These are phyloP conservation scores for Drosophila miranda DNA, from an alignment of 1,140 invertebrate species.

Conservation along the genomic window DNA sequence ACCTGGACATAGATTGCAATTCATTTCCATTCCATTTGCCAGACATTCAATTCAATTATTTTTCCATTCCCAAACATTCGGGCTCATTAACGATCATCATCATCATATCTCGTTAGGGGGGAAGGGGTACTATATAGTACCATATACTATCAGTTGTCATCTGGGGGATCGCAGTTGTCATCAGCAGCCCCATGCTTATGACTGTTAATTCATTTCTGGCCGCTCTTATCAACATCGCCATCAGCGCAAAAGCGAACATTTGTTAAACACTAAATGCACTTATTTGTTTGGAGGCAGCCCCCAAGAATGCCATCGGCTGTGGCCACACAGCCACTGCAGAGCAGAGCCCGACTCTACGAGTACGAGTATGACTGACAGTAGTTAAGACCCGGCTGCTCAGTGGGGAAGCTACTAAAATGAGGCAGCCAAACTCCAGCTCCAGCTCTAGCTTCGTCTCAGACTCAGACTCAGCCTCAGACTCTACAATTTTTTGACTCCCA, in stretches of 20 bases:
- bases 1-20: conserved; percentile 47
- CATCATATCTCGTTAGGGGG: conserved; percentile 20
- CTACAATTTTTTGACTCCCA: conserved; percentile 64
- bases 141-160: conserved; percentile 47
- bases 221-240: conserved; percentile 75
- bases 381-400: conserved; percentile 57
- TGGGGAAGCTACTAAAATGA: conserved; percentile 79
- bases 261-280: conserved; percentile 82
- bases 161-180: conserved; percentile 54
- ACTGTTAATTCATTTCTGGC: conserved; percentile 68
- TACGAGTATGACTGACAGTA: conserved; percentile 58
- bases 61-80: conserved; percentile 23
- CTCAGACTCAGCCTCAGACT: conserved; percentile 20
- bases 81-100: conserved; percentile 32
- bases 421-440: conserved; percentile 39
- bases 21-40: conserved; percentile 60
- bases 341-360: conserved; percentile 1
- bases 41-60: conserved; percentile 36
- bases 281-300: conserved; percentile 73
- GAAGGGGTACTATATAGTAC: neutral
- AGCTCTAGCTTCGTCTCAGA: neutral
- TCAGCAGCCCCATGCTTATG: conserved; percentile 50
- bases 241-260: conserved; percentile 77
- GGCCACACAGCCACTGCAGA: conserved; percentile 63
- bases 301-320: conserved; percentile 69